Evolutionary conservation across 1,140 invertebrate genomes (phyloP), one percentile per base, ranked within the genome.

Genomic region (Lordiphosa stackelbergi): DNA sequence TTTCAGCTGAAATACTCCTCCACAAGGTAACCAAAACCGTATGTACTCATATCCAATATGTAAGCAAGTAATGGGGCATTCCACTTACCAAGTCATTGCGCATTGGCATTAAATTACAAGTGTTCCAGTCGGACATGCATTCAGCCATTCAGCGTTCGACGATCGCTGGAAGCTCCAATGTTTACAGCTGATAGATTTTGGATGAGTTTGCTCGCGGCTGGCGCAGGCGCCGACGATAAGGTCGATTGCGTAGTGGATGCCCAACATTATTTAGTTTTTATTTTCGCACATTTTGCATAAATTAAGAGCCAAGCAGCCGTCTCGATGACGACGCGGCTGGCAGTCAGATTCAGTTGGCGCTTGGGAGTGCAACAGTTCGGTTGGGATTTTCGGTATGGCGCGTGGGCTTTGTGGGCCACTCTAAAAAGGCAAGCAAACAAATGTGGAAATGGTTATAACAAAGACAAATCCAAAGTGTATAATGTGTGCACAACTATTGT

Each of bases 201-300:
- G 66, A 56, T 75, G 52, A 68, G 68, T 66, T 70, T 74, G 62
- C 72, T 57, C 49, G 45, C 62, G 41, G 38, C 54, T 40, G 28
- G 38, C 12, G 28, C 28, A 31, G 28, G 5, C 28, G 28, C 28
- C 28, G 28, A 8, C 28, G 28, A 31, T 31, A 31, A 31, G 28
- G 28, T 31, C 56, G 64, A 68, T 66, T 68, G 63, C 65, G 66
- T 73, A 40, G 48, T 65, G 53, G 53, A 66, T 73, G 66, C 40
- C 71, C 74, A 81, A 64, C 71, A 58, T 65, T 81, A 81, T 81
- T 83, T 72, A 75, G 72, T 65, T 72, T 79, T 81, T 64, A 75
- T 83, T 81, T 81, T 81, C 77, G 75, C 75, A 81, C 77, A 75
- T 81, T 81, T 75, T 75, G 75, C 77, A 81, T 81, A 81, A 75